Evolutionary conservation across 1,140 invertebrate genomes (phyloP).

Genomic region (Scaptomyza montana): DNA sequence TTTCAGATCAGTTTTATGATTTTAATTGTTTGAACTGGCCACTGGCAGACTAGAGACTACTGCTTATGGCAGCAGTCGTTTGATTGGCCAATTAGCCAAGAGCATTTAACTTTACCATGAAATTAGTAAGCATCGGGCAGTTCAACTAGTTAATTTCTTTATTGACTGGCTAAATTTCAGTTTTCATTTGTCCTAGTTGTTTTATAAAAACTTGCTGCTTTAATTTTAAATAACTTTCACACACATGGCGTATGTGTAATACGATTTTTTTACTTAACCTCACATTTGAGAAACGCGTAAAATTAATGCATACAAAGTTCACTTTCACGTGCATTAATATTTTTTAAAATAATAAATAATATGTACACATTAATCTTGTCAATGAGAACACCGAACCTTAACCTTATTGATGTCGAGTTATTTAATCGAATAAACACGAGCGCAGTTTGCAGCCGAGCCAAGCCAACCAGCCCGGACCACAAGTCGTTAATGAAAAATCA

Average conservation of each 20-base stretch:
- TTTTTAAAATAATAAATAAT: slow-evolving; percentile 24
- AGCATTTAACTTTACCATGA: slow-evolving; percentile 38
- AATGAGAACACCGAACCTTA: slow-evolving; percentile 5
- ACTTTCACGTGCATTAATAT: slow-evolving; percentile 11
- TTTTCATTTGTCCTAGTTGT: not conserved
- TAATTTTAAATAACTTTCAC: slow-evolving; percentile 1
- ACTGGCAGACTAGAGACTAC: slow-evolving; percentile 8
- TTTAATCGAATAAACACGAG: slow-evolving; percentile 56
- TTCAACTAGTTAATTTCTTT: not conserved
- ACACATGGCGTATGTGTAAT: slow-evolving; percentile 49
- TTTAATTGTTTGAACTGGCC: slow-evolving; percentile 65
- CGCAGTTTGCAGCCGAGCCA: slow-evolving; percentile 13
- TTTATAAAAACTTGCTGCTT: not conserved
- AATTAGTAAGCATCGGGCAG: slow-evolving; percentile 32
- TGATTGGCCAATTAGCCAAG: slow-evolving; percentile 74
- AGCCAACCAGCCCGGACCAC: slow-evolving; percentile 31
- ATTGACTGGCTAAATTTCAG: not conserved
- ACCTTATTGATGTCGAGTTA: slow-evolving; percentile 66
- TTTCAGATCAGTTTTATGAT: slow-evolving; percentile 58
- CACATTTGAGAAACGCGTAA: slow-evolving; percentile 39
- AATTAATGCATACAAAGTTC: slow-evolving; percentile 55
- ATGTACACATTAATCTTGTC: slow-evolving; percentile 50
- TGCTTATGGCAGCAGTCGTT: slow-evolving; percentile 62
- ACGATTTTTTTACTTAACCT: slow-evolving; percentile 22
- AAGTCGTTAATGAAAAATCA: slow-evolving; percentile 71